A percentile compares a stretch with the other conserved stretches of the same genome.
These are phyloP conservation scores for Paguma larvata DNA, from an alignment of 2,797 vertebrate genomes.

Conservation along the genomic window DNA sequence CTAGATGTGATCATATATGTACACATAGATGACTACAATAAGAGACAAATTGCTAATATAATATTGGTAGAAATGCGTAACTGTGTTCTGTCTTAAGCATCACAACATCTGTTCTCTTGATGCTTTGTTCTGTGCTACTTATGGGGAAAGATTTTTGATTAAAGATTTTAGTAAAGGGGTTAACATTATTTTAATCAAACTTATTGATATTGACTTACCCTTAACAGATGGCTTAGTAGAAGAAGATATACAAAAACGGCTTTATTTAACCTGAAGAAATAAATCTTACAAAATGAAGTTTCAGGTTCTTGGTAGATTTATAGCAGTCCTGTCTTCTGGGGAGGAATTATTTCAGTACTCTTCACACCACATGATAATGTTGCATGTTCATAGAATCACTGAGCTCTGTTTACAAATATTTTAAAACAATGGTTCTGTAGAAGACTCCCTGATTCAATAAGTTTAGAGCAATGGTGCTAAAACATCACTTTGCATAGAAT, in stretches of 20 bases:
- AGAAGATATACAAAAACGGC: neutral
- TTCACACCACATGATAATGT: neutral
- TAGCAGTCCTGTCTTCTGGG: neutral
- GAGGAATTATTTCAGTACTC: neutral
- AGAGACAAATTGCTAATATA: neutral
- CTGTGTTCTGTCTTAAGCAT: neutral
- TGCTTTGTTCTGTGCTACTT: neutral
- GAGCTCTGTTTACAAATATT: neutral
- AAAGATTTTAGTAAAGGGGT: neutral
- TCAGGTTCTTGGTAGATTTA: neutral
- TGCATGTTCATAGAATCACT: neutral
- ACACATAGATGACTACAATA: neutral
- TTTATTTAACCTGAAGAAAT: conserved; percentile 44
- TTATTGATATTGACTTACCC: neutral
- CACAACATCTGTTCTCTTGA: neutral
- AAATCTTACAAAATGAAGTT: neutral
- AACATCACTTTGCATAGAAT: neutral
- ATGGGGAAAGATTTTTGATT: neutral
- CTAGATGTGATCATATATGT: neutral
- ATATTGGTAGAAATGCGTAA: neutral
- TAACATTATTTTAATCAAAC: neutral
- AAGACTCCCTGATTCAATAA: neutral
- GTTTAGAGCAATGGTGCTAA: neutral
- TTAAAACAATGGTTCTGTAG: neutral
- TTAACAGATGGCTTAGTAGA: neutral